Conservation (phyloP, 2,888 invertebrate genomes). For the Cecidostiba fungosa region DNA sequence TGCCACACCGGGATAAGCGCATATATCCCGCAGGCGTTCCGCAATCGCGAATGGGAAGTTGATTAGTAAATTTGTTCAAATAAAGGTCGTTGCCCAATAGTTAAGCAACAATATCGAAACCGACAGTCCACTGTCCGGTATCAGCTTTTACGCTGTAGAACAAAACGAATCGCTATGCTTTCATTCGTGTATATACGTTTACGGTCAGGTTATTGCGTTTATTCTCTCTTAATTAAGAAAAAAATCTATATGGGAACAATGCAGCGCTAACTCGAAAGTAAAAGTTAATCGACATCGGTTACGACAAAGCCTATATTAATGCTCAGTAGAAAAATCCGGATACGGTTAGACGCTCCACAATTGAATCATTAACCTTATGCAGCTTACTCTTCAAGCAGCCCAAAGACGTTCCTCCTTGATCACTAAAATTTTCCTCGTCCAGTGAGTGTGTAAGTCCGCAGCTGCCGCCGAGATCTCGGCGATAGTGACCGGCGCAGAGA, state of each 20-base stretch:
- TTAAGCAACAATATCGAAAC: slow-evolving; percentile 17
- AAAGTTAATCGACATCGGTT: background rate
- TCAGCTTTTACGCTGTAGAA: background rate
- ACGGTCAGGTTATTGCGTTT: background rate
- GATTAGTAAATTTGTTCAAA: slow-evolving; percentile 2
- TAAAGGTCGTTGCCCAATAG: background rate
- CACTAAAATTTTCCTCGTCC: background rate
- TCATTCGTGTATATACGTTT: background rate
- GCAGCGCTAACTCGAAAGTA: background rate
- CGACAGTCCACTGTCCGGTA: background rate
- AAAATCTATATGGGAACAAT: background rate
- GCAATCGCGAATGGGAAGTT: background rate
- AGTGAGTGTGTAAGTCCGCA: background rate
- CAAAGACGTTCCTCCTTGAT: background rate
- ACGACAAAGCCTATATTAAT: background rate
- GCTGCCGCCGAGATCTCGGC: background rate
- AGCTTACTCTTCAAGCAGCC: background rate
- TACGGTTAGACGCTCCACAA: background rate
- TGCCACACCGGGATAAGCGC: background rate
- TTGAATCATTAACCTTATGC: background rate
- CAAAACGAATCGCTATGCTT: background rate
- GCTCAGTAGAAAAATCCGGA: background rate
- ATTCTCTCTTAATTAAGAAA: background rate
- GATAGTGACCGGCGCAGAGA: slow-evolving; percentile 68
- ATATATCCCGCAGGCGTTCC: background rate